These are phyloP conservation scores for Lycorma delicatula DNA, from an alignment of 1,140 invertebrate species.

Conservation along the genomic window DNA sequence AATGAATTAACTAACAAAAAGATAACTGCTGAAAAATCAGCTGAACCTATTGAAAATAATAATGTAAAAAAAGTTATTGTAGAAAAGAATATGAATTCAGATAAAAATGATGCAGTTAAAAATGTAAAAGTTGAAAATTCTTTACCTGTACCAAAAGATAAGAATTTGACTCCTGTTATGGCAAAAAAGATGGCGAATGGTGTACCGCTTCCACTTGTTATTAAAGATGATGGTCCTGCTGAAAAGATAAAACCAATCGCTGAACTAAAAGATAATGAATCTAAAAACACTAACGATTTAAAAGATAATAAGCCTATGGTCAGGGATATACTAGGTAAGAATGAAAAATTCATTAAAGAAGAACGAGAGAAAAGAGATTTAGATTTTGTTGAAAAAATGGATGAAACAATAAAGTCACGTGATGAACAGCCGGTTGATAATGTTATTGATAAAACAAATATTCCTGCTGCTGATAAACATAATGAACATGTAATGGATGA, in stretches of 20 bases:
- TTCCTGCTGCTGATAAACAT: constrained; percentile 7
- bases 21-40: constrained; percentile 29
- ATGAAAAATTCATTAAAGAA: constrained; percentile 24
- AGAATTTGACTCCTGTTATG: constrained; percentile 3
- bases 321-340: constrained; percentile 11
- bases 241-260: not conserved
- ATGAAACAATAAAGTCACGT: not conserved
- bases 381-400: constrained; percentile 3
- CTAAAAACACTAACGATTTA: not conserved
- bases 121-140: not conserved
- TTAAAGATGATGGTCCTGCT: constrained; percentile 2
- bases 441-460: constrained; percentile 1
- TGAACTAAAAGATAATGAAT: constrained; percentile 5
- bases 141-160: not conserved
- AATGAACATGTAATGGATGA: constrained; percentile 24
- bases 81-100: not conserved
- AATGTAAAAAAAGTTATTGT: not conserved
- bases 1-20: not conserved
- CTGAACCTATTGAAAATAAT: constrained; percentile 30
- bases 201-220: constrained; percentile 20
- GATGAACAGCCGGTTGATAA: not conserved
- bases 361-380: constrained; percentile 33
- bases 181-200: constrained; percentile 20
- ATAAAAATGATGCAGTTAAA: not conserved
- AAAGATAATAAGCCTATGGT: not conserved